These are phyloP conservation scores for Nomada ferruginata DNA, from an alignment of 2,888 invertebrate genomes.

Conservation along the genomic window DNA sequence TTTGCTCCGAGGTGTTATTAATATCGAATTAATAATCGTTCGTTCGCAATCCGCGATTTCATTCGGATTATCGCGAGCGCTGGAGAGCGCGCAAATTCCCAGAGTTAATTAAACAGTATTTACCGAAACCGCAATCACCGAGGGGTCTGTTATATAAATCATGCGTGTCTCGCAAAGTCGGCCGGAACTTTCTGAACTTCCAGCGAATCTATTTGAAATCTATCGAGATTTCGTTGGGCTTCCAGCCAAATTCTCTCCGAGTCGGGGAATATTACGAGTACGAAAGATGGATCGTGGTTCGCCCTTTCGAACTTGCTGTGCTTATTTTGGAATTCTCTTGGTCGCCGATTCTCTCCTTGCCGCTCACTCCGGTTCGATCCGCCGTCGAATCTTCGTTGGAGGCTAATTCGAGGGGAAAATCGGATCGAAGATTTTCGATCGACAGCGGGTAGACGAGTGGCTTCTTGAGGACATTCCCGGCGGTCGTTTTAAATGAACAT, in stretches of 20 bases:
- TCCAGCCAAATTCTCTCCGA: constrained; percentile 31
- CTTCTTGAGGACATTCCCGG: background rate
- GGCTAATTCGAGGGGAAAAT: background rate
- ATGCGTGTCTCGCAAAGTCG: background rate
- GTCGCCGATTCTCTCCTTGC: background rate
- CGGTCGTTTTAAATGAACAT: constrained; percentile 4
- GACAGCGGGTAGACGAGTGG: background rate
- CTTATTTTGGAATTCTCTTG: constrained; percentile 5
- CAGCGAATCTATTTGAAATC: constrained; percentile 21
- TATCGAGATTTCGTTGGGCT: constrained; percentile 25
- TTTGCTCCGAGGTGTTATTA: too few relatives aligned
- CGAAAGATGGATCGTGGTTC: constrained; percentile 13
- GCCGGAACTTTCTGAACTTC: background rate
- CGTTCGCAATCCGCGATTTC: background rate
- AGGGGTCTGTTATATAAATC: constrained; percentile 12
- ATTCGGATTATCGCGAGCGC: background rate
- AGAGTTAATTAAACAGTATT: background rate
- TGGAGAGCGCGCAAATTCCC: background rate
- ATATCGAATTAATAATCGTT: background rate
- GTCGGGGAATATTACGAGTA: constrained; percentile 27
- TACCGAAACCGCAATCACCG: background rate
- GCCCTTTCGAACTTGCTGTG: constrained; percentile 2
- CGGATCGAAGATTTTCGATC: constrained; percentile 16
- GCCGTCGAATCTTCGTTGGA: background rate
- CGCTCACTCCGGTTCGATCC: too few relatives aligned